These are phyloP conservation scores for Anagyrus pseudococci DNA, from an alignment of 2,888 invertebrate species.

Conservation along the genomic window DNA sequence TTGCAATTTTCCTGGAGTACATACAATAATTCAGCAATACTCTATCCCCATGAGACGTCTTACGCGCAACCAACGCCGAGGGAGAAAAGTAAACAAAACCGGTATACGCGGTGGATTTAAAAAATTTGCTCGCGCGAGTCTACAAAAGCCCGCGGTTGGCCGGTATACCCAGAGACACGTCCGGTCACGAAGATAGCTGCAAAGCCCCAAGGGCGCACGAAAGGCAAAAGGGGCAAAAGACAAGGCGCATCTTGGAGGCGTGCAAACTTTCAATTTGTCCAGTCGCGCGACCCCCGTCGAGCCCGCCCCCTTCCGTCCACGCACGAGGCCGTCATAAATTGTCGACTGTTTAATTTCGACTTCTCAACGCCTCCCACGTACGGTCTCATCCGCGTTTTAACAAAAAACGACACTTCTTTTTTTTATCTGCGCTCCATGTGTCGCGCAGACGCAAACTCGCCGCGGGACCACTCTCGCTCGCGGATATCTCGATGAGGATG, in stretches of 20 bases:
- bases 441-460: slow-evolving; percentile 18
- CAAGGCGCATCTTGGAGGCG: not conserved
- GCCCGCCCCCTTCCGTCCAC: not conserved
- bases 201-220: no score
- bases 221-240: not conserved
- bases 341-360: slow-evolving; percentile 35
- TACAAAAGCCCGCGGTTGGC: no score
- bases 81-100: no score
- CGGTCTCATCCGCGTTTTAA: no score
- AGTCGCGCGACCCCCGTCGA: not conserved
- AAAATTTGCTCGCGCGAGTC: no score
- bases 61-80: no score
- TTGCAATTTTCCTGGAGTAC: no score
- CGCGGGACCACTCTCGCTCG: not conserved
- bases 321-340: slow-evolving; percentile 31
- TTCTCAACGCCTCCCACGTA: not conserved
- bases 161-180: no score
- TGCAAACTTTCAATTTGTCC: slow-evolving; percentile 32
- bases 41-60: no score
- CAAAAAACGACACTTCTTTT: not conserved
- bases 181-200: no score
- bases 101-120: no score
- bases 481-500: not conserved
- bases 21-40: no score
- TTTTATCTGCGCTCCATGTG: slow-evolving; percentile 22